Base-by-base conservation (phyloP, 64 coral and sea anemone species). In the Porites lutea region DNA sequence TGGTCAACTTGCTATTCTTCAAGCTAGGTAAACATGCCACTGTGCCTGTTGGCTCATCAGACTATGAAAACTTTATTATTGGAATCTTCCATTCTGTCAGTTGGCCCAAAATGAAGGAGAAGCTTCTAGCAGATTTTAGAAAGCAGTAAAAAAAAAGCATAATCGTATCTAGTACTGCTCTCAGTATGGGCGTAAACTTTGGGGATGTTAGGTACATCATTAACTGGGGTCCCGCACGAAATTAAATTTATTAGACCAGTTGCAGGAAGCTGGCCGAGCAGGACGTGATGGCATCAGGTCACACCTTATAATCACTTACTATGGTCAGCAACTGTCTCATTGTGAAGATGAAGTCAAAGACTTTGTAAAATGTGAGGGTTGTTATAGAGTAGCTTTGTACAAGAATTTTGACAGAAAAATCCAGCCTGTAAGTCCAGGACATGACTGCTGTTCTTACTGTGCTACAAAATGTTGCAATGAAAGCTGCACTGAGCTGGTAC, bases 251-350 rank as follows among this genome's bases (percentile, higher is more conserved):
- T 47, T 58, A 54, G 2, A 88, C 20, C 71, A 76, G 45, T 23
- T 59, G 10, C 87, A 77, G 52, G 67, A 88, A 54, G 73, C 87
- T 77, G 72, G 87, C 15, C 70, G 74, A 59, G 87, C 87, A 14
- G 87, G 87, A 89, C 19, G 23, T 21, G 87, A 89, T 89, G 87
- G 75, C 0, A 55, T 59, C 14, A 82, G 55, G 4, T 61, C 73
- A 71, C 64, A 95, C 63, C 1, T 86, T 8, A 10, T 95, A 13
- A 57, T 51, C 21, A 53, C 79, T 27, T 90, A 90, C 20, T 77
- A 90, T 90, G 93, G 93, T 49, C 81, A 95, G 23, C 88, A 95
- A 43, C 53, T 83, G 48, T 46, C 66, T 57, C 77, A 89, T 60
- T 96, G 89, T 72, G 74, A 96, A 50, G 67, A 88, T 23, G 74